Conservation (phyloP, 2,113 vertebrate genomes). For the Agapornis roseicollis region DNA sequence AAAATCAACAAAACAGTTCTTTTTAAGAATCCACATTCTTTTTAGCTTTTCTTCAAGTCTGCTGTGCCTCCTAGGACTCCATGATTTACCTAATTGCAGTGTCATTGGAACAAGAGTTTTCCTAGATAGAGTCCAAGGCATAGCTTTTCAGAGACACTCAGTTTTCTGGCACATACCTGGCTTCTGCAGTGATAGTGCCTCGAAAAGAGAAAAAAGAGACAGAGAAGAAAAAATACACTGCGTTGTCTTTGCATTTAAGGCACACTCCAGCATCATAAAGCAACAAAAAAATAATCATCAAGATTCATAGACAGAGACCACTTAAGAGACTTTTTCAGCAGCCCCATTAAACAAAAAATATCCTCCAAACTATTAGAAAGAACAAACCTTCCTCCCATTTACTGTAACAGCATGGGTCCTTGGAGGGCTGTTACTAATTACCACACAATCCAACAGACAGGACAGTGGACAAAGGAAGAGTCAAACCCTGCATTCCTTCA, state of each 20-base stretch:
- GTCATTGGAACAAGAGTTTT: not conserved
- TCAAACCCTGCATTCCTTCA: not conserved
- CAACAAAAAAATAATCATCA: not conserved
- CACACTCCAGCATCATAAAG: not conserved
- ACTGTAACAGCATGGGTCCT: not conserved
- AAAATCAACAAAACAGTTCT: not conserved
- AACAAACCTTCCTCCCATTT: not conserved
- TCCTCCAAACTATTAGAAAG: not conserved
- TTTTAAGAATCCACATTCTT: not conserved
- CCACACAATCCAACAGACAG: not conserved
- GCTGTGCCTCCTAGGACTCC: not conserved
- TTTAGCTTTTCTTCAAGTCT: not conserved
- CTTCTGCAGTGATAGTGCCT: not conserved
- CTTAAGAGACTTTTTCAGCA: not conserved
- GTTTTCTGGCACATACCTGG: not conserved
- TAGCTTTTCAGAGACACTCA: not conserved
- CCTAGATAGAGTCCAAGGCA: not conserved
- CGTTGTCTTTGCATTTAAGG: not conserved
- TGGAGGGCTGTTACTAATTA: constrained; percentile 5
- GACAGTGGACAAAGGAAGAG: not conserved
- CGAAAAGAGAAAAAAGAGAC: not conserved
- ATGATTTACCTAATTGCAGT: not conserved
- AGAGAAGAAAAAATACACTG: not conserved
- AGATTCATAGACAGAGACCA: not conserved
- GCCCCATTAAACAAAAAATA: not conserved